These are phyloP conservation scores for Diadophis punctatus DNA, from an alignment of 2,113 vertebrate species.

Conservation along the genomic window DNA sequence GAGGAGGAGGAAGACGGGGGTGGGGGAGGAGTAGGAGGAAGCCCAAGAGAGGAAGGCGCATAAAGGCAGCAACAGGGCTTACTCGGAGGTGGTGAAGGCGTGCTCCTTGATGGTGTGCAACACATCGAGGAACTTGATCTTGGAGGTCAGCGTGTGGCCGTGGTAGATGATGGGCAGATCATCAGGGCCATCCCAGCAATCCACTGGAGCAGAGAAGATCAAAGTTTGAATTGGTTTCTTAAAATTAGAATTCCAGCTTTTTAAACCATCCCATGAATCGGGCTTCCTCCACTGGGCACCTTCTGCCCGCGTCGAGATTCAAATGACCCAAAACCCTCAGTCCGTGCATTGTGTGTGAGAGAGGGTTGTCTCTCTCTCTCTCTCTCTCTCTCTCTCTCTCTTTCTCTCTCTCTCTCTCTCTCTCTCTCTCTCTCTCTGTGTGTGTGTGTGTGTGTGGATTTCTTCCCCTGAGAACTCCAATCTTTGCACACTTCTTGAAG, in stretches of 20 bases:
- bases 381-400: too few relatives aligned
- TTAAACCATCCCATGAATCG: not conserved
- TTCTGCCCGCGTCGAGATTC: not conserved
- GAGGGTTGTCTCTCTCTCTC: too few relatives aligned
- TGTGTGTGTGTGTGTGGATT: not conserved
- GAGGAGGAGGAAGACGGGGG: accelerated
- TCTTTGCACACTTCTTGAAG: not conserved
- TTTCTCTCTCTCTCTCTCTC: too few relatives aligned
- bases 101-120: slow-evolving; percentile 86
- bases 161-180: slow-evolving; percentile 89
- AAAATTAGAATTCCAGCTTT: too few relatives aligned
- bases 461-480: not conserved
- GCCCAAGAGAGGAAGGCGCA: not conserved
- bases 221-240: accelerated
- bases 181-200: slow-evolving; percentile 86
- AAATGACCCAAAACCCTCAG: not conserved
- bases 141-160: slow-evolving; percentile 84
- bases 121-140: slow-evolving; percentile 87
- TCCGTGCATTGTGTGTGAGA: not conserved
- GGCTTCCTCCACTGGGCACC: not conserved
- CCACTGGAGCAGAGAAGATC: slow-evolving; percentile 66
- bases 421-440: too few relatives aligned
- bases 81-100: slow-evolving; percentile 83
- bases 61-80: slow-evolving; percentile 29
- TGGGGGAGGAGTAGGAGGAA: not conserved